phyloP scores from a whole-genome alignment of 1,140 invertebrate genomes.

The Dendroctonus valens region DNA sequence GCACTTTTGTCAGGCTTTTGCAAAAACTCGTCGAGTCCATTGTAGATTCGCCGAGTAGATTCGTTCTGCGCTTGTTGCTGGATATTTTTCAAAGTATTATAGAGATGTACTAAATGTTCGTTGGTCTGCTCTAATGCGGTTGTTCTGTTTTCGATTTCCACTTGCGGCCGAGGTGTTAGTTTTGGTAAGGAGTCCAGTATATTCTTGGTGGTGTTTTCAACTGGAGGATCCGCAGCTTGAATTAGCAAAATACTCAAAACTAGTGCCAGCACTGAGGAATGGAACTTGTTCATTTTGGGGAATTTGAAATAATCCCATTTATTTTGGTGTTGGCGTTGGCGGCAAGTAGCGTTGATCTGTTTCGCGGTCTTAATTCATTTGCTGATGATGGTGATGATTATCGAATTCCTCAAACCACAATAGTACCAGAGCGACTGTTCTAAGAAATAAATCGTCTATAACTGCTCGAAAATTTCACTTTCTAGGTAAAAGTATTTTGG shows the following conservation, averaged over 20 bases:
- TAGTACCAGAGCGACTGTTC: too few relatives aligned
- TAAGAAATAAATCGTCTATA: too few relatives aligned
- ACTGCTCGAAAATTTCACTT: too few relatives aligned
- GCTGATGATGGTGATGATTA: too few relatives aligned
- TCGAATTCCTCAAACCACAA: too few relatives aligned
- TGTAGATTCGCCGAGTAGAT: conserved; percentile 26
- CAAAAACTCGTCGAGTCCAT: conserved; percentile 39
- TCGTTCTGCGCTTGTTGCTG: conserved; percentile 8
- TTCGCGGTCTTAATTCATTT: too few relatives aligned
- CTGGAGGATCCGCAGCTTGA: conserved; percentile 48
- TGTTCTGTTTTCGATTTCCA: conserved; percentile 24
- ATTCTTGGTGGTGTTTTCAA: conserved; percentile 22
- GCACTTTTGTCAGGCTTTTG: conserved; percentile 40
- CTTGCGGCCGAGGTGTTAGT: conserved; percentile 14
- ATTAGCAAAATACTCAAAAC: conserved; percentile 49
- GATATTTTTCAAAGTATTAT: conserved; percentile 14
- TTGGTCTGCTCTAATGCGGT: background rate
- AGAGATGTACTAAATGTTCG: conserved; percentile 7
- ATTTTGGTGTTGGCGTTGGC: conserved; percentile 14
- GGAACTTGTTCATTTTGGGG: conserved; percentile 49
- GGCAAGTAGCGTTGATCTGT: too few relatives aligned
- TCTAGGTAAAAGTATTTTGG: too few relatives aligned
- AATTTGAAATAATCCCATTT: conserved; percentile 43
- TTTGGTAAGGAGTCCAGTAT: conserved; percentile 23
- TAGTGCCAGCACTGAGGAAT: conserved; percentile 46